Base-by-base conservation (phyloP, 2,113 vertebrate genomes). In the Zeus faber region DNA sequence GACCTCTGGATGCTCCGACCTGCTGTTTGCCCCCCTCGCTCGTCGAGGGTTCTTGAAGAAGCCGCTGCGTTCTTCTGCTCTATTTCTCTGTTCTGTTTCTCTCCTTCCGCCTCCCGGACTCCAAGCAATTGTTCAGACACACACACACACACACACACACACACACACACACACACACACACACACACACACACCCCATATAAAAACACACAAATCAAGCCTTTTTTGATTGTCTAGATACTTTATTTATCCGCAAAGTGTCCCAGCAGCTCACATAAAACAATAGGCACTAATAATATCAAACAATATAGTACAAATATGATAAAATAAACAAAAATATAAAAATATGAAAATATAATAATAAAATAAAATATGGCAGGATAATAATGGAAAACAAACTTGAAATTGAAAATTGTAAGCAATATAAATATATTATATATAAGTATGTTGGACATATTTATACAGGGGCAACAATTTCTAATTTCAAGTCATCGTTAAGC, bases 41-140 rank as follows among this genome's bases (percentile, higher is more conserved):
- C 80, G 67, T 89, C 80, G 82, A 1, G 13, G 6, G n/a, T 37
- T 37, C 33, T 37, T 35, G 13, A 11, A 14, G 11, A n/a, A 70
- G 68, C 59, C 37, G 45, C 25, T 13, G 24, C 58, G 60, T 72
- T 81, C 77, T 89, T 89, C 87, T 87, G 86, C 87, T 90, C 88
- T 76, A 89, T 76, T 89, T 89, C 86, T 65, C 45, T 51, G 52
- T 56, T 46, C 62, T 65, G 51, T 43, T 27, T 58, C 62, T 61
- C 63, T 33, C 57, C 59, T 44, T 62, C 59, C 56, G 74, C 39
- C 29, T 40, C 27, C 49, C 21, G 35, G 23, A 72, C 46, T n/a
- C 18, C 44, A 35, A 62, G 23, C 40, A 27, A 40, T 37, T 16
- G 25, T 49, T 22, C 21, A 16, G 13, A 43, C 11, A 50, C 26